Percentiles rank a stretch among this genome's conserved stretches.
Evolutionary conservation across 2,888 invertebrate genomes (phyloP).

Genomic region (Octodonta nipae): DNA sequence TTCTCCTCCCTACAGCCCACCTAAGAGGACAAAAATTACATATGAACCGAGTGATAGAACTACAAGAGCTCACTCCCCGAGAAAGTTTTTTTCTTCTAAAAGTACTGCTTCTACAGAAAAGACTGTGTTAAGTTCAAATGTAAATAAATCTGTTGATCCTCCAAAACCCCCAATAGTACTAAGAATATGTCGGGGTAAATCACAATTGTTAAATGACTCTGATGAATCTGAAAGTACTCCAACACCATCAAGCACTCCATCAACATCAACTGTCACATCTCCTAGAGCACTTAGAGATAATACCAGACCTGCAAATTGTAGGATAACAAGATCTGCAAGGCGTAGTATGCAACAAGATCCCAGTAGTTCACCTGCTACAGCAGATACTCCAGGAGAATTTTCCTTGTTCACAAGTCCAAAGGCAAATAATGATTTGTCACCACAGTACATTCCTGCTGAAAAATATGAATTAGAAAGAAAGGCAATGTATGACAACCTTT

Average conservation of each 20-base stretch:
- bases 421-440: conserved; percentile 30
- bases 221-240: conserved; percentile 35
- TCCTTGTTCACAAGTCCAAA: conserved; percentile 31
- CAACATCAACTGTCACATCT: conserved; percentile 38
- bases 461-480: conserved; percentile 36
- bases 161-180: conserved; percentile 65
- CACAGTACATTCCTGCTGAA: conserved; percentile 36
- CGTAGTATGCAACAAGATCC: conserved; percentile 36
- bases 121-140: conserved; percentile 28
- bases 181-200: conserved; percentile 68
- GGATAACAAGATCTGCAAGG: conserved; percentile 33
- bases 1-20: conserved; percentile 15
- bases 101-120: conserved; percentile 22
- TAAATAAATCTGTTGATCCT: conserved; percentile 25
- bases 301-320: conserved; percentile 25
- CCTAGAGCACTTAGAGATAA: conserved; percentile 30
- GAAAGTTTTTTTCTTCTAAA: conserved; percentile 33
- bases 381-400: conserved; percentile 28
- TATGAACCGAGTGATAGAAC: conserved; percentile 15
- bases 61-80: conserved; percentile 16
- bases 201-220: conserved; percentile 37
- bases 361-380: conserved; percentile 31
- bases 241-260: conserved; percentile 43
- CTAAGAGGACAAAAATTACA: conserved; percentile 18
- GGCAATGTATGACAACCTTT: conserved; percentile 34